These are phyloP conservation scores for Nettapus auritus DNA, from an alignment of 2,113 vertebrate species.

Conservation along the genomic window DNA sequence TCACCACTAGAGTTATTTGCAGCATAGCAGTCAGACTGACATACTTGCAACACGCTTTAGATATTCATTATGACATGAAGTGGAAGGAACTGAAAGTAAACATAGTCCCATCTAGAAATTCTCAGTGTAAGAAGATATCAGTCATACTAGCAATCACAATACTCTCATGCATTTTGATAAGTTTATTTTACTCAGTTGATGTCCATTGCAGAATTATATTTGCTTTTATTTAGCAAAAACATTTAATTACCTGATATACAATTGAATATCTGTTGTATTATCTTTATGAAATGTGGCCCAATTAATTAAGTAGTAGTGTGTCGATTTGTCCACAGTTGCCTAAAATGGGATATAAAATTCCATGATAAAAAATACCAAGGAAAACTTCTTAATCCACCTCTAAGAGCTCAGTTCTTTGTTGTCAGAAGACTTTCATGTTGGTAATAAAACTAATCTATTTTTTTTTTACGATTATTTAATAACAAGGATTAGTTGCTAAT, in stretches of 20 bases:
- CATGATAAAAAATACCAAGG: background rate
- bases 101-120: background rate
- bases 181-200: background rate
- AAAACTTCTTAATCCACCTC: background rate
- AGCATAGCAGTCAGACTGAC: background rate
- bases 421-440: background rate
- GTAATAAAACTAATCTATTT: background rate
- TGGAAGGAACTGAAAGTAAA: background rate
- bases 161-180: background rate
- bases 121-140: background rate
- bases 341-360: background rate
- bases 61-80: background rate
- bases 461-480: background rate
- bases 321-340: background rate
- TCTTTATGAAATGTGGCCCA: background rate
- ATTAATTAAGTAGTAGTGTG: background rate
- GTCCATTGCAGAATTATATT: background rate
- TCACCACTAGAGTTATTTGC: background rate
- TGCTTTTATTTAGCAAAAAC: background rate
- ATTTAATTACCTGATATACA: background rate
- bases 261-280: background rate
- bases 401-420: background rate
- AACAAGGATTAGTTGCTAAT: background rate
- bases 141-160: background rate
- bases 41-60: background rate